Conservation (phyloP, 2,888 invertebrate genomes). For the Hypena proboscidalis region DNA sequence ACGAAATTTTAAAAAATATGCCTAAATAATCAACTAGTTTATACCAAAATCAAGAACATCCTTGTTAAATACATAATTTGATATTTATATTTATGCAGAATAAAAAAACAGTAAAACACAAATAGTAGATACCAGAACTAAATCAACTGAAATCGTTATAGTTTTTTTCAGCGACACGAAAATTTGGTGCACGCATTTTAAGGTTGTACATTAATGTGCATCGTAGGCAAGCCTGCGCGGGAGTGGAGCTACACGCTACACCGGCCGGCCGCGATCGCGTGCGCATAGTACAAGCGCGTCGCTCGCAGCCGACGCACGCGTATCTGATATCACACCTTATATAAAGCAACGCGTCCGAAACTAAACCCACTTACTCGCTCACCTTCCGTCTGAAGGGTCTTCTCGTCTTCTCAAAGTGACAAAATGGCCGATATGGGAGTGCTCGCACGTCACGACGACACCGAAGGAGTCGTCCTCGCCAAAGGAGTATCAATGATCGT, state of each 20-base stretch:
- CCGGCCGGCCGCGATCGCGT: conserved; percentile 43
- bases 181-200: conserved; percentile 47
- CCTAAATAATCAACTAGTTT: too few relatives aligned
- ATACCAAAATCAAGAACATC: too few relatives aligned
- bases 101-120: too few relatives aligned
- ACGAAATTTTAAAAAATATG: too few relatives aligned
- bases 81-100: too few relatives aligned
- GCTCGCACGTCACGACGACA: conserved; percentile 53
- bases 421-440: conserved; percentile 51
- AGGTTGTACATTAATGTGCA: conserved; percentile 64
- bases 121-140: too few relatives aligned
- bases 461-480: conserved; percentile 85
- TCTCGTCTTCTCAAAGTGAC: conserved; percentile 17
- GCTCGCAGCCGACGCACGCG: conserved; percentile 73
- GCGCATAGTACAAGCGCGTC: conserved; percentile 69
- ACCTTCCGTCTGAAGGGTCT: conserved; percentile 27
- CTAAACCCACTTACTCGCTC: conserved; percentile 48
- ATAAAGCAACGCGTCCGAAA: conserved; percentile 65
- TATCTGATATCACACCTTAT: conserved; percentile 62
- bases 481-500: conserved; percentile 92
- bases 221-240: conserved; percentile 59
- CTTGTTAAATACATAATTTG: too few relatives aligned
- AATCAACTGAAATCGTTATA: too few relatives aligned
- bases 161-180: conserved; percentile 29
- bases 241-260: conserved; percentile 59